Percentiles rank a stretch among this genome's conserved stretches.
Evolutionary conservation across 2,797 vertebrate species (phyloP).

Genomic region (Peromyscus aztecus): DNA sequence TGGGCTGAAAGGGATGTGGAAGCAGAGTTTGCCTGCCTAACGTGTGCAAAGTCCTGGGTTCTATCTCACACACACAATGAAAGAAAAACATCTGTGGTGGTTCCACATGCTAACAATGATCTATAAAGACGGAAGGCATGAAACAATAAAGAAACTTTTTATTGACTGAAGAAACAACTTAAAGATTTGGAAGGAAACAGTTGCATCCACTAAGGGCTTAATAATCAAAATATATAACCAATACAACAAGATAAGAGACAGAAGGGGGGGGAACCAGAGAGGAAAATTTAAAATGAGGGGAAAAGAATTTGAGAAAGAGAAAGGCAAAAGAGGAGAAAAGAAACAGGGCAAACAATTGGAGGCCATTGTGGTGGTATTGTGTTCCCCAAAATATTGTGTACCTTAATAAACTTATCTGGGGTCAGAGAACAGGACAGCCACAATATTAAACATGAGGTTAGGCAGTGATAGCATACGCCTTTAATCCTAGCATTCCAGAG

Average conservation of each 20-base stretch:
- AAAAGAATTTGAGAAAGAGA: background rate
- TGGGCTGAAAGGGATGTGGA: background rate
- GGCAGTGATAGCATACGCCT: too few species aligned
- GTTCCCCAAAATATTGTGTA: too few species aligned
- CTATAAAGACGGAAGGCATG: background rate
- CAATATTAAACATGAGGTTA: too few species aligned
- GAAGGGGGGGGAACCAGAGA: background rate
- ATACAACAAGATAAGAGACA: background rate
- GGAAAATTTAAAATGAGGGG: background rate
- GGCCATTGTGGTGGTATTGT: too few species aligned
- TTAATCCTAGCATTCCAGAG: too few species aligned
- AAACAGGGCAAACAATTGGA: background rate
- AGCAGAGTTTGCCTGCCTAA: background rate
- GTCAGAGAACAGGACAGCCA: too few species aligned
- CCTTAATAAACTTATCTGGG: too few species aligned
- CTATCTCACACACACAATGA: background rate
- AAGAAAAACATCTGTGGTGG: background rate
- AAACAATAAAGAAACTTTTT: background rate
- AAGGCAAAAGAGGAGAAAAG: background rate
- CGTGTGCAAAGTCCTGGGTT: background rate
- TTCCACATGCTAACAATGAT: background rate
- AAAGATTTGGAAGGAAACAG: background rate
- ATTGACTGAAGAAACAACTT: background rate
- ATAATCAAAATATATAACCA: background rate
- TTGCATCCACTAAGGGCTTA: background rate